Conservation (phyloP, 2,797 vertebrate genomes). For the Xyrichtys novacula region DNA sequence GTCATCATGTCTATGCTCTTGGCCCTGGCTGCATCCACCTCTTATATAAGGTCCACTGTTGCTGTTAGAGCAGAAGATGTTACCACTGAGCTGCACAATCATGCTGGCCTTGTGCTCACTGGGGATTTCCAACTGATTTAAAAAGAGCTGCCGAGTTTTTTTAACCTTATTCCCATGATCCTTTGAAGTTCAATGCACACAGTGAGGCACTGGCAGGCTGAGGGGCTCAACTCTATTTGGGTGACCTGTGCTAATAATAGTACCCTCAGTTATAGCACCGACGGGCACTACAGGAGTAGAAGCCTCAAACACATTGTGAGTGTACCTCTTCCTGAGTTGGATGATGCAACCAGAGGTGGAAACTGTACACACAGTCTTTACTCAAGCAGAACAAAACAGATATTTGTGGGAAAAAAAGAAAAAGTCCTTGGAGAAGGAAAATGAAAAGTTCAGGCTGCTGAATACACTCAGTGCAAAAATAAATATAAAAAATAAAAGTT, state of each 20-base stretch:
- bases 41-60: neutral
- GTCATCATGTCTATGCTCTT: neutral
- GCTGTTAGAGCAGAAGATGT: slow-evolving; percentile 32
- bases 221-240: slow-evolving; percentile 54
- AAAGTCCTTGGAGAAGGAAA: too few relatives aligned
- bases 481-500: too few relatives aligned
- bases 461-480: too few relatives aligned
- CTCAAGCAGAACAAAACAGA: neutral
- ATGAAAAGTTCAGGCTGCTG: too few relatives aligned
- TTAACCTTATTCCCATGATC: slow-evolving; percentile 64
- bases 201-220: slow-evolving; percentile 51
- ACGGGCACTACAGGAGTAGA: slow-evolving; percentile 37
- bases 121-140: slow-evolving; percentile 67
- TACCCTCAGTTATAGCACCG: slow-evolving; percentile 39
- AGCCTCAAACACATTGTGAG: slow-evolving; percentile 17
- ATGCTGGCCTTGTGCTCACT: slow-evolving; percentile 42
- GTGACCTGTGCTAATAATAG: slow-evolving; percentile 70
- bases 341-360: slow-evolving; percentile 3
- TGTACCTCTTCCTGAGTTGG: slow-evolving; percentile 11
- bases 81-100: slow-evolving; percentile 18
- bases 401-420: too few relatives aligned
- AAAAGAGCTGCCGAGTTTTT: slow-evolving; percentile 57
- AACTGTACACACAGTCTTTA: neutral
- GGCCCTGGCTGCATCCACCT: neutral
- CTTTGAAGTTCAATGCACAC: slow-evolving; percentile 67